A percentile compares a stretch with the other conserved stretches of the same genome.
Conservation (phyloP, 2,113 vertebrate genomes). For the Danio rerio region DNA sequence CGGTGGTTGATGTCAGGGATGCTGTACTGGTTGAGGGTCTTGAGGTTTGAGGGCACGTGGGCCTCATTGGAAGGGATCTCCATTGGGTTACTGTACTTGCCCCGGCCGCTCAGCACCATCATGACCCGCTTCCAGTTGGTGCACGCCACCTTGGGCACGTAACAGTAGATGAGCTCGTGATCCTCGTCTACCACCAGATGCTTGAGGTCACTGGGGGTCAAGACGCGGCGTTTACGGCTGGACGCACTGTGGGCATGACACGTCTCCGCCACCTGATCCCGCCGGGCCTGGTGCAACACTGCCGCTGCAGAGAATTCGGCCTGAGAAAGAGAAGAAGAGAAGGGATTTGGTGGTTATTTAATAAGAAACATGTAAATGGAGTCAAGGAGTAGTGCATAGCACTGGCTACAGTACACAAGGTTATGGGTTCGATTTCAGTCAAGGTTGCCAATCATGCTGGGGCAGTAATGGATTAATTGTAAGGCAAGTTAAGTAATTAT, state of each 20-base stretch:
- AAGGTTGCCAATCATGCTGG: too few relatives aligned
- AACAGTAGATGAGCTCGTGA: conserved; percentile 97
- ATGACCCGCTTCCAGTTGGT: conserved; percentile 99
- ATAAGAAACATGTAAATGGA: neutral
- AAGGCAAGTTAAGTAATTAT: too few relatives aligned
- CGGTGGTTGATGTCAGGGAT: conserved; percentile 97
- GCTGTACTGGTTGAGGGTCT: conserved; percentile 96
- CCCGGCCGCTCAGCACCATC: conserved; percentile 95
- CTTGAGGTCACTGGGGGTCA: conserved; percentile 92
- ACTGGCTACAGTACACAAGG: too few relatives aligned
- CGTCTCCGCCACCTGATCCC: conserved; percentile 89
- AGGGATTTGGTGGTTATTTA: conserved; percentile 2
- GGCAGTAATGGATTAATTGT: too few relatives aligned
- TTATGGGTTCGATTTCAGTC: too few relatives aligned
- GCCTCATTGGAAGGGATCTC: conserved; percentile 95
- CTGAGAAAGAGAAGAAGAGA: conserved; percentile 63
- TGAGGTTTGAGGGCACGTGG: conserved; percentile 91
- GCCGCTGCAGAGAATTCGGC: conserved; percentile 84
- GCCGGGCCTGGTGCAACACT: conserved; percentile 87
- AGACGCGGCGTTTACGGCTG: conserved; percentile 88
- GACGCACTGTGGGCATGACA: conserved; percentile 85
- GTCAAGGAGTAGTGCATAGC: neutral
- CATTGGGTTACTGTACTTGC: conserved; percentile 96
- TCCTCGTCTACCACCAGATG: conserved; percentile 97
- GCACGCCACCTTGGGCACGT: conserved; percentile 98